These are phyloP conservation scores for Drosophila baimaii DNA, from an alignment of 1,140 invertebrate species.

Conservation along the genomic window DNA sequence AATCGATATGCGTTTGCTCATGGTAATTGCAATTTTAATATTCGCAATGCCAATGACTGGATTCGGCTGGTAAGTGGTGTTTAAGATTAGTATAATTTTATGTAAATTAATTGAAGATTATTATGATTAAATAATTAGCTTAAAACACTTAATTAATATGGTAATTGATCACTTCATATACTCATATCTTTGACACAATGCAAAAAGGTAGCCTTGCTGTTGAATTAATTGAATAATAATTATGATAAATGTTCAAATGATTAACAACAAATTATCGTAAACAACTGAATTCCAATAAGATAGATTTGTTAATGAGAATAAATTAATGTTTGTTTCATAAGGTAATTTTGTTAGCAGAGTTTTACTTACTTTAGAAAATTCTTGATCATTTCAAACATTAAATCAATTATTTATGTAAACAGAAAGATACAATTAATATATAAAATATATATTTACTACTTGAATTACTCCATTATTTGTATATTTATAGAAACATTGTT, in stretches of 20 bases:
- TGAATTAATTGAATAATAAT: background rate
- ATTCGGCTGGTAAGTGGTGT: constrained; percentile 78
- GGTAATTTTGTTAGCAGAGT: background rate
- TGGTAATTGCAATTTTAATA: constrained; percentile 84
- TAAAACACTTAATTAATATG: too few species aligned
- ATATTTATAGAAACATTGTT: too few species aligned
- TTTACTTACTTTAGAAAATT: background rate
- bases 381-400: background rate
- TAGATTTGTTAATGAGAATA: background rate
- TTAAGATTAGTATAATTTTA: too few species aligned
- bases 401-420: background rate
- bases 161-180: background rate
- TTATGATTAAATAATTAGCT: too few species aligned
- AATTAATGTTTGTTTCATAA: background rate
- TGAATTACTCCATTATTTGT: too few species aligned
- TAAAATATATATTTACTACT: too few species aligned
- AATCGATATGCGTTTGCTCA: constrained; percentile 82
- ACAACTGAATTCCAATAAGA: background rate
- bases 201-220: too few species aligned
- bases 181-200: too few species aligned
- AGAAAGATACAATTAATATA: too few species aligned
- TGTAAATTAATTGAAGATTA: background rate
- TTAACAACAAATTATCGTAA: background rate
- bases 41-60: constrained; percentile 84
- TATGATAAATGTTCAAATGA: too few species aligned